Conservation (phyloP, 2,113 vertebrate species). For the Gymnorhina tibicen region DNA sequence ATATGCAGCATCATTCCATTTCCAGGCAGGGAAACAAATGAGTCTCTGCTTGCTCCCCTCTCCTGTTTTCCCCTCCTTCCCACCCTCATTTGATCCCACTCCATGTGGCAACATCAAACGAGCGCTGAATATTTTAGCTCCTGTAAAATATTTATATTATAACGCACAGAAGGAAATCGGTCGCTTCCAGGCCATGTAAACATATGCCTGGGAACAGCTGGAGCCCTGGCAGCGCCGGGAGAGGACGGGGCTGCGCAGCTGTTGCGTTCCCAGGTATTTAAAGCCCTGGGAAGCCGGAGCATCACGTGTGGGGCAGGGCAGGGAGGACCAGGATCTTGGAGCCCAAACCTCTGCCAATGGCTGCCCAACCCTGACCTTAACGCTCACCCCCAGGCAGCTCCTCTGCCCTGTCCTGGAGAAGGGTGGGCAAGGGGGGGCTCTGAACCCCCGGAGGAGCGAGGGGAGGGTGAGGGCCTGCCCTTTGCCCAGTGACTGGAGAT, state of each 20-base stretch:
- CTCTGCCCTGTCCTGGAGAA: neutral
- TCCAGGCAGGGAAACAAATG: neutral
- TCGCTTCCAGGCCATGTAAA: neutral
- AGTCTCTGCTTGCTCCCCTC: neutral
- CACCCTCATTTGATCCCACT: neutral
- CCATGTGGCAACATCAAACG: constrained; percentile 5
- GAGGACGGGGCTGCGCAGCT: neutral
- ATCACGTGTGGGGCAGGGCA: neutral
- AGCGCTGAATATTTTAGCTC: neutral
- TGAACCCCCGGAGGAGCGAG: neutral
- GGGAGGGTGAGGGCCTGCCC: neutral
- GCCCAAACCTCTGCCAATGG: neutral
- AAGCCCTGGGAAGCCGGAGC: rapidly evolving
- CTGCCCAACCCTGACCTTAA: neutral
- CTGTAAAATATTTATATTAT: neutral
- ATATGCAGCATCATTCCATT: neutral
- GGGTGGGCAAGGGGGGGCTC: neutral
- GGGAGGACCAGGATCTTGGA: neutral
- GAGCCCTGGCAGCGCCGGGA: neutral
- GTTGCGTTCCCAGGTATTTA: neutral
- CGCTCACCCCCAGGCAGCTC: neutral
- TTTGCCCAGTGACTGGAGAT: neutral
- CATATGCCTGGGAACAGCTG: constrained; percentile 20
- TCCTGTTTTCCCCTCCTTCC: neutral
- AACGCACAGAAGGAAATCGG: neutral